Conservation (phyloP, 2,113 vertebrate genomes). For the Tragelaphus buxtoni region DNA sequence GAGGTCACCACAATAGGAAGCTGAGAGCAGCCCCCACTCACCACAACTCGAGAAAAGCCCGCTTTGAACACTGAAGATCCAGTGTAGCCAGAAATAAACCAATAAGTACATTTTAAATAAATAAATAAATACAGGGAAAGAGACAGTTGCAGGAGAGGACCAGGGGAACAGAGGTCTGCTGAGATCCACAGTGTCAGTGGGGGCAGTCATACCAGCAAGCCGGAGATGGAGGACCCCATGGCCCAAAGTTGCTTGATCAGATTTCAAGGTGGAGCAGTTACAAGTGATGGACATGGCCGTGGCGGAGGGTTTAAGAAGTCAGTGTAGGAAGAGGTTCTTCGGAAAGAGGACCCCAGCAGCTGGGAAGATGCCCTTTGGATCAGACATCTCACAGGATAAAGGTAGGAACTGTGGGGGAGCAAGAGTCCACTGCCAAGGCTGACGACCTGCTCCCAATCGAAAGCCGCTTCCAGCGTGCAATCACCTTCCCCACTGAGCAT, state of each 20-base stretch:
- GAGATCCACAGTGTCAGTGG: neutral
- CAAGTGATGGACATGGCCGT: neutral
- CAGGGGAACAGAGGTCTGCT: neutral
- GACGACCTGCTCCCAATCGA: neutral
- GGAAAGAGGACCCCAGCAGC: neutral
- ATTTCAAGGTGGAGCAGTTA: neutral
- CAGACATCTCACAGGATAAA: neutral
- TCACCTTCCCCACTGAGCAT: neutral
- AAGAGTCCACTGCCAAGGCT: neutral
- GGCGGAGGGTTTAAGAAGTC: neutral
- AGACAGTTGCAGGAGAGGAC: neutral
- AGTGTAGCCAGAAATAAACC: neutral
- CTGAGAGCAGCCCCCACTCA: neutral
- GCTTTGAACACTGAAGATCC: neutral
- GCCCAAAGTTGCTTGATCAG: neutral
- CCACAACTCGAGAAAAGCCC: neutral
- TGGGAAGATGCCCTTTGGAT: neutral
- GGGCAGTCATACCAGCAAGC: neutral
- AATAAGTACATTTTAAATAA: neutral
- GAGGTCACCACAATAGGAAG: neutral
- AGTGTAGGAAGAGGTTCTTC: neutral
- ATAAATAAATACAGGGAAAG: neutral
- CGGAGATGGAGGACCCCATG: neutral
- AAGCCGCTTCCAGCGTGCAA: rapidly evolving
- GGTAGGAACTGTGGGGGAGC: neutral